Percentiles rank a stretch among this genome's conserved stretches.
phyloP scores from a whole-genome alignment of 1,140 invertebrate genomes.

The Magallana ariakensis region DNA sequence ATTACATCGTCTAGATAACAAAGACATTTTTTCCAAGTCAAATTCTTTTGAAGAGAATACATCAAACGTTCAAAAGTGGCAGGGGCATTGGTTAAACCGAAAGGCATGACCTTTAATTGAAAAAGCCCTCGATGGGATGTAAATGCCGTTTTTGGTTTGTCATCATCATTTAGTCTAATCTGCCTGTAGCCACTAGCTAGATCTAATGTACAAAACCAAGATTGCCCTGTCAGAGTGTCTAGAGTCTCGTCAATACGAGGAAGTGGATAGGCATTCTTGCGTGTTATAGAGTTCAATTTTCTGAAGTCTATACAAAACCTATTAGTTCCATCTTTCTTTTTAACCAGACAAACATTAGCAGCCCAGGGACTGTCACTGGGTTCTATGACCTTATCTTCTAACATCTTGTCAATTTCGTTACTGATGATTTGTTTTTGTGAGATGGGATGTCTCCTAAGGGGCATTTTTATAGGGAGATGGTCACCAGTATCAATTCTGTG shows the following conservation, averaged over 20 bases:
- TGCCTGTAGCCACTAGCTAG: conserved; percentile 42
- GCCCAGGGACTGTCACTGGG: conserved; percentile 78
- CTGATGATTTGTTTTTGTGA: conserved; percentile 75
- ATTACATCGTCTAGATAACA: conserved; percentile 5
- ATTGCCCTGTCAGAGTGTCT: conserved; percentile 42
- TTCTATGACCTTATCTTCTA: conserved; percentile 64
- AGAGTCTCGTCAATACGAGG: conserved; percentile 47
- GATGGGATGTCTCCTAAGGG: conserved; percentile 72
- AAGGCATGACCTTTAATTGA: conserved; percentile 43
- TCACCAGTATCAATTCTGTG: conserved; percentile 50
- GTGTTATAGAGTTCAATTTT: conserved; percentile 53
- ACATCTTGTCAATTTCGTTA: conserved; percentile 76
- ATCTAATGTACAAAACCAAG: conserved; percentile 46
- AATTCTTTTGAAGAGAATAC: background rate
- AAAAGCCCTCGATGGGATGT: conserved; percentile 37
- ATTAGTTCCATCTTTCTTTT: conserved; percentile 79
- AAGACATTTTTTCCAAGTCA: conserved; percentile 2
- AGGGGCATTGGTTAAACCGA: conserved; percentile 35
- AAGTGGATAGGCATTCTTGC: conserved; percentile 49
- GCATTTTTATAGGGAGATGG: conserved; percentile 47
- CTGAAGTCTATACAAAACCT: conserved; percentile 81
- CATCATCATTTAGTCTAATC: background rate
- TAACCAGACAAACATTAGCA: conserved; percentile 80
- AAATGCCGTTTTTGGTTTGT: conserved; percentile 44
- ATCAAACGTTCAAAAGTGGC: conserved; percentile 40